These are phyloP conservation scores for Cirrhinus mrigala DNA, from an alignment of 2,797 vertebrate species.

Conservation along the genomic window DNA sequence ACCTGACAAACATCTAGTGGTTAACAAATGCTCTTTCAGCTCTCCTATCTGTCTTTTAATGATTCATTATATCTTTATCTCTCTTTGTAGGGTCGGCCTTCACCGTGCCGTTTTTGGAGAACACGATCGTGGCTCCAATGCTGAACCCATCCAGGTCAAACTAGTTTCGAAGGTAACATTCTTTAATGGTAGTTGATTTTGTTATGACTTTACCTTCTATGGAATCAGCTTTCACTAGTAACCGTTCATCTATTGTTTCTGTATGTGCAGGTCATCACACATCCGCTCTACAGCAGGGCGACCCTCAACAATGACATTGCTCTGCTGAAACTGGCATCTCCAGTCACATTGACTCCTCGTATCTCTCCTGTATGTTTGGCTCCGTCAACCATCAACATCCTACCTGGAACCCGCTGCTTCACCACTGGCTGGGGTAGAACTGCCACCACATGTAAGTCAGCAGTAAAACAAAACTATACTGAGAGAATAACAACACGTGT, in stretches of 20 bases:
- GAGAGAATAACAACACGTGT: background rate
- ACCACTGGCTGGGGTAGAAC: constrained; percentile 80
- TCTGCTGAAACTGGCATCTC: constrained; percentile 81
- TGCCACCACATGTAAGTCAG: background rate
- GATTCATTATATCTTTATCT: background rate
- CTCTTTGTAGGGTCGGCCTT: background rate
- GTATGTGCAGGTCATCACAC: constrained; percentile 81
- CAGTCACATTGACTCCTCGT: constrained; percentile 65
- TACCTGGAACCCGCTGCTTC: constrained; percentile 73
- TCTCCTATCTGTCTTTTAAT: too few species aligned
- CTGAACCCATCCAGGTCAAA: constrained; percentile 76
- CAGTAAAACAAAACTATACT: background rate
- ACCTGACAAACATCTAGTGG: too few species aligned
- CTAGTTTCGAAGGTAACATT: constrained; percentile 71
- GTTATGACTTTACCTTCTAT: background rate
- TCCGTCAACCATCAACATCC: constrained; percentile 66
- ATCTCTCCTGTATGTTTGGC: constrained; percentile 80
- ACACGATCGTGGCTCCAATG: constrained; percentile 76
- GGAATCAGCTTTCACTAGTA: background rate
- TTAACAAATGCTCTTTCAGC: too few species aligned
- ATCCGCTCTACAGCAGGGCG: constrained; percentile 76
- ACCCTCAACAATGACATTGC: constrained; percentile 83
- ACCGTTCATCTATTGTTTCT: background rate
- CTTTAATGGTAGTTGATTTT: background rate
- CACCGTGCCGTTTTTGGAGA: constrained; percentile 84